Base-by-base conservation (phyloP, 2,797 vertebrate species). In the Helostoma temminkii region DNA sequence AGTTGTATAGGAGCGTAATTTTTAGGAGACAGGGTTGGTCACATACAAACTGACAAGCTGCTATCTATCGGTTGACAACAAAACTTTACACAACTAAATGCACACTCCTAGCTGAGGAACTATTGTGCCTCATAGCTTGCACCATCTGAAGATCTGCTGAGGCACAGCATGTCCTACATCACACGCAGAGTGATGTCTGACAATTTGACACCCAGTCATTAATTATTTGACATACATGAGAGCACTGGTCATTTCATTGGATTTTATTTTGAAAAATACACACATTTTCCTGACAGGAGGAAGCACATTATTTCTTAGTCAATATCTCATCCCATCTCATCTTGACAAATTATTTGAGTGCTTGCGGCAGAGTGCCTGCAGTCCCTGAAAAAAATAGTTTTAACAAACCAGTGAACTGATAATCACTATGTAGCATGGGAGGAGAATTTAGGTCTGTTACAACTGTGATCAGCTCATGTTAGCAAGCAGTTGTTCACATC, bases 401-500 rank as follows among this genome's bases (percentile, higher is more conserved):
- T 52, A 2, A 52, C 55, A 28, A 59, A 46, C 30, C 15, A 22
- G 52, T 48, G 47, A 54, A 25, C 18, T 56, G 30, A 50, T 63
- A 53, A 78, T 68, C 62, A 39, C 65, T 60, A 32, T 21, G 15
- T 30, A 14, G 52, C 59, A 15, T 2, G 14, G 8, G 34, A 43
- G 25, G 36, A 47, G 46, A 65, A 47, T 57, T 68, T 61, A 30
- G 46, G 56, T 71, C 76, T 59, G 80, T 77, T 68, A 41, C 73
- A 53, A 65, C 66, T 3, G n/a, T 39, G 66, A 67, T 32, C 5
- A 46, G 80, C 70, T 73, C 47, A 52, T 7, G 57, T 52, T 56
- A 57, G 66, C 59, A 52, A 49, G 58, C 54, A 70, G 68, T 59
- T 63, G 52, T 74, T 78, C 55, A 71, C 52, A 46, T 48, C 69